phyloP scores from a whole-genome alignment of 2,797 vertebrate genomes.

The Rhinoraja longicauda region DNA sequence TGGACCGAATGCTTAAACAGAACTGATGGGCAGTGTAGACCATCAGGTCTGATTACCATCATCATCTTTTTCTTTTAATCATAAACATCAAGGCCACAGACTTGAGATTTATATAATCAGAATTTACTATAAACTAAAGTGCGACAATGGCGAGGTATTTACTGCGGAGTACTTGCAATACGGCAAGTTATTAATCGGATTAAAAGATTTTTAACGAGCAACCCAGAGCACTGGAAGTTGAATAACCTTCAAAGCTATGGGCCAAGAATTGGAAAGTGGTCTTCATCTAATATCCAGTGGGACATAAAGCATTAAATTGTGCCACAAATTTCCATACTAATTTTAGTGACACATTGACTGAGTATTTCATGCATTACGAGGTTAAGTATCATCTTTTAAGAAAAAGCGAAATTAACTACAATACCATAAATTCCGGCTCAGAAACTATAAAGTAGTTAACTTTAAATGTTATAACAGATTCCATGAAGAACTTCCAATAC shows the following conservation, averaged over 20 bases:
- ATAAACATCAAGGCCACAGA: not conserved
- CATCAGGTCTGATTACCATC: not conserved
- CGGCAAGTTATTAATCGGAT: not conserved
- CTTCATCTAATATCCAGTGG: no score
- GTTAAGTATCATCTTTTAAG: not conserved
- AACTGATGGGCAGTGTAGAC: not conserved
- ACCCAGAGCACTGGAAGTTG: not conserved
- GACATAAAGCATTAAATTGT: no score
- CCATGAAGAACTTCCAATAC: not conserved
- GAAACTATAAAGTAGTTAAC: not conserved
- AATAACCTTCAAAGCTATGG: no score
- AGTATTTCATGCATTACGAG: not conserved
- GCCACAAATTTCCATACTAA: no score
- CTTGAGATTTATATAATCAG: not conserved
- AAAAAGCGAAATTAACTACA: not conserved
- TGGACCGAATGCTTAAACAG: not conserved
- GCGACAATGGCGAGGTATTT: not conserved
- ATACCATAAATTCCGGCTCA: not conserved
- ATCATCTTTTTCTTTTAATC: not conserved
- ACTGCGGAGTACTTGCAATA: not conserved
- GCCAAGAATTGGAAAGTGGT: no score
- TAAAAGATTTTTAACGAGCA: not conserved
- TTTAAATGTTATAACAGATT: not conserved
- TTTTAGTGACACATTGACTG: no score
- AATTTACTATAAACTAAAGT: not conserved